Evolutionary conservation across 2,797 vertebrate species (phyloP).

Genomic region (Pteronotus mesoamericanus): DNA sequence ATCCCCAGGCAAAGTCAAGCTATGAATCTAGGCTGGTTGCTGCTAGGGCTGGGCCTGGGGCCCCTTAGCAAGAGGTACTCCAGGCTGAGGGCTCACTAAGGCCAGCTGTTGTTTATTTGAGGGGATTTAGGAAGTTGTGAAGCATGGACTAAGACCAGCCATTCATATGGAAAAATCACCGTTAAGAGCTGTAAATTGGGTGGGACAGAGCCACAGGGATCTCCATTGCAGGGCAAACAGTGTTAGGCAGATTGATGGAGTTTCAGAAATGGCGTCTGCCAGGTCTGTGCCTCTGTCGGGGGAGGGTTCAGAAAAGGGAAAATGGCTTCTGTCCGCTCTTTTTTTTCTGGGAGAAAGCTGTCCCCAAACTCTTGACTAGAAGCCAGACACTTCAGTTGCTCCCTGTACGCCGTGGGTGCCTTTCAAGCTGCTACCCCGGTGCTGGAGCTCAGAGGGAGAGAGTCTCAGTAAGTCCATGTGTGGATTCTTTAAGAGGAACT

Average conservation of each 20-base stretch:
- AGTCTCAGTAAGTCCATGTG: neutral
- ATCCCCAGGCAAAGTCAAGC: neutral
- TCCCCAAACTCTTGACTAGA: neutral
- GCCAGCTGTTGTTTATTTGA: neutral
- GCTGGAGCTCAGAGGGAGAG: neutral
- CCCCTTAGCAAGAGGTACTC: neutral
- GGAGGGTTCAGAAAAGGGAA: neutral
- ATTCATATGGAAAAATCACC: neutral
- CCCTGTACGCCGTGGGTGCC: neutral
- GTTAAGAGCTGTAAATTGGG: neutral
- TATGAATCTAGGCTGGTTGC: neutral
- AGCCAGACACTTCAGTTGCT: neutral
- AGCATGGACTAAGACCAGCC: neutral
- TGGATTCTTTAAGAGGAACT: too few species aligned
- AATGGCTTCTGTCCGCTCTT: neutral
- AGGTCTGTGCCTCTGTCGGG: neutral
- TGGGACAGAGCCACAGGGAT: neutral
- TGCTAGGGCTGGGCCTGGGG: neutral
- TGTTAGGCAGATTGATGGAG: neutral
- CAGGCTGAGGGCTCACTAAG: neutral
- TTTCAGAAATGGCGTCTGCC: neutral
- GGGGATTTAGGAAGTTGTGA: neutral
- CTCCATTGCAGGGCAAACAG: neutral
- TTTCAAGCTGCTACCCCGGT: neutral
- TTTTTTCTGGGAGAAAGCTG: neutral